phyloP scores from a whole-genome alignment of 2,797 vertebrate genomes.

The Sebastes glaucus region DNA sequence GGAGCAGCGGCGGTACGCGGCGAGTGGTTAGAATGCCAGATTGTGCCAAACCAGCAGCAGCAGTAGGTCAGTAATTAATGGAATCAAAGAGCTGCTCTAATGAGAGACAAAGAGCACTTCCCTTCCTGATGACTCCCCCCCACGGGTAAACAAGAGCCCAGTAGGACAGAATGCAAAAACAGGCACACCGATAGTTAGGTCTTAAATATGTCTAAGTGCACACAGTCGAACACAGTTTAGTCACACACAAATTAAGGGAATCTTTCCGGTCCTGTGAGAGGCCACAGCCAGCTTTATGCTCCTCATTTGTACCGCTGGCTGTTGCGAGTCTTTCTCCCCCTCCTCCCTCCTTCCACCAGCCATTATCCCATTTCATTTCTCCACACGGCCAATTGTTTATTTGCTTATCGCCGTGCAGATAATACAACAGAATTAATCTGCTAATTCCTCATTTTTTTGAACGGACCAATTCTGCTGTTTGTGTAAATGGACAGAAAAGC shows the following conservation, averaged over 20 bases:
- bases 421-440: slow-evolving; percentile 72
- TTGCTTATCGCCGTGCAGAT: slow-evolving; percentile 68
- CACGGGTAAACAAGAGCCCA: slow-evolving; percentile 43
- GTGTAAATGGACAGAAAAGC: slow-evolving; percentile 50
- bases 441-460: slow-evolving; percentile 60
- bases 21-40: slow-evolving; percentile 58
- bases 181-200: not conserved
- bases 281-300: slow-evolving; percentile 6
- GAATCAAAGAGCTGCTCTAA: slow-evolving; percentile 74
- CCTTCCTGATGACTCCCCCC: slow-evolving; percentile 36
- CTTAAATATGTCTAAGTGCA: not conserved
- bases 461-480: slow-evolving; percentile 54
- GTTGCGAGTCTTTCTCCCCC: slow-evolving; percentile 15
- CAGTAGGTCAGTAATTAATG: slow-evolving; percentile 74
- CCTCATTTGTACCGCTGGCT: slow-evolving; percentile 44
- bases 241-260: slow-evolving; percentile 21
- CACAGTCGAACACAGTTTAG: not conserved
- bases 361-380: slow-evolving; percentile 56
- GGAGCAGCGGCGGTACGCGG: slow-evolving; percentile 33
- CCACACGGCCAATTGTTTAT: slow-evolving; percentile 62
- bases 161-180: slow-evolving; percentile 21
- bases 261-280: not conserved
- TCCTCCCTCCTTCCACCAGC: slow-evolving; percentile 14
- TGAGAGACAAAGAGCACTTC: slow-evolving; percentile 66
- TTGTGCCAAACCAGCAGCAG: slow-evolving; percentile 57